Evolutionary conservation across 2,797 vertebrate species (phyloP).

Genomic region (Hippocampus kuda): DNA sequence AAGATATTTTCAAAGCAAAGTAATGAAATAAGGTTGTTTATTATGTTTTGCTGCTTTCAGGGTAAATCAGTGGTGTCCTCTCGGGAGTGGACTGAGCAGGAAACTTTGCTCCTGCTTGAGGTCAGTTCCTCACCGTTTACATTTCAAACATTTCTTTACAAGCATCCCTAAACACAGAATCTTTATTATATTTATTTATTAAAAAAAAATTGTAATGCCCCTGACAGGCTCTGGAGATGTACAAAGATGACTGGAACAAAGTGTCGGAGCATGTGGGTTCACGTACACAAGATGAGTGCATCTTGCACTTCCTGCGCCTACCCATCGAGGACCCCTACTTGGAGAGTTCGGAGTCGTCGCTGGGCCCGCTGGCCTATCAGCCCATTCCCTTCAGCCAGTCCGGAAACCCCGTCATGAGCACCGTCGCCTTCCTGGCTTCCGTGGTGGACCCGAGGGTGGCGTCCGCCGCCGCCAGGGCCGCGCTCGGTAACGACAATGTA

Average conservation of each 20-base stretch:
- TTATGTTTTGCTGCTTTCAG: constrained; percentile 42
- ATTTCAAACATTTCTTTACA: neutral
- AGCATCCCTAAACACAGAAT: neutral
- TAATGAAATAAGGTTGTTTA: no score
- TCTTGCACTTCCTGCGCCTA: constrained; percentile 88
- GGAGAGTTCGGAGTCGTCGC: constrained; percentile 80
- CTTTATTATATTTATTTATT: neutral
- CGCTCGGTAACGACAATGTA: constrained; percentile 68
- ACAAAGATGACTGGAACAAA: constrained; percentile 98
- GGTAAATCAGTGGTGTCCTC: constrained; percentile 78
- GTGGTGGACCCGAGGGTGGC: constrained; percentile 94
- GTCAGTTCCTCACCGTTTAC: constrained; percentile 55
- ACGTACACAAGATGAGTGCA: constrained; percentile 94
- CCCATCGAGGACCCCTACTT: constrained; percentile 94
- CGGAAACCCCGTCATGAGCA: constrained; percentile 96
- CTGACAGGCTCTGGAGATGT: constrained; percentile 89
- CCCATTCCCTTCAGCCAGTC: constrained; percentile 97
- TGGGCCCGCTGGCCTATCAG: constrained; percentile 92
- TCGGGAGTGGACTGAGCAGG: constrained; percentile 95
- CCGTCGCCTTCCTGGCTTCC: constrained; percentile 90
- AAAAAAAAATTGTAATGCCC: neutral
- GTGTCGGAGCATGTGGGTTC: constrained; percentile 94
- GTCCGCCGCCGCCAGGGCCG: constrained; percentile 86
- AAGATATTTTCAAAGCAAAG: no score
- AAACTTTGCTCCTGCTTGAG: constrained; percentile 89